Evolutionary conservation across 2,113 vertebrate genomes (phyloP).

Genomic region (Scalopus aquaticus): DNA sequence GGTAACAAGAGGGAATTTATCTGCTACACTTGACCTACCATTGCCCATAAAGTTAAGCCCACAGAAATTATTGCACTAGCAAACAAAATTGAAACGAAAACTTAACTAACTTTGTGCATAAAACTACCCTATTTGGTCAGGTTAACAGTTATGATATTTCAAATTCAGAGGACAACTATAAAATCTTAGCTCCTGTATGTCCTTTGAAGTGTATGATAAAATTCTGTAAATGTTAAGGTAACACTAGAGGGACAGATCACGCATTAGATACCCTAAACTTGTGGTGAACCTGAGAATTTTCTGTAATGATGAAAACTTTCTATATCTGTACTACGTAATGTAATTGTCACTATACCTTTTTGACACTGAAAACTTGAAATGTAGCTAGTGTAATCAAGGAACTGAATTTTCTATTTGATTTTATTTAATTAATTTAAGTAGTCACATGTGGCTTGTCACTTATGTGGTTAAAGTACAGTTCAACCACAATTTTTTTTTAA

Average conservation of each 20-base stretch:
- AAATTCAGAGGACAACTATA: not conserved
- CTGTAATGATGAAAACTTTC: not conserved
- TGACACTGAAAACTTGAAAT: not conserved
- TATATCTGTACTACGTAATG: not conserved
- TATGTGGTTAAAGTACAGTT: not conserved
- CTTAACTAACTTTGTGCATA: not conserved
- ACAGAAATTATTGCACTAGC: not conserved
- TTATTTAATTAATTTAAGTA: conserved; percentile 27
- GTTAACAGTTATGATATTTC: not conserved
- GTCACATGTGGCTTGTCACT: not conserved
- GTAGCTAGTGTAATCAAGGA: not conserved
- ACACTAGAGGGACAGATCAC: not conserved
- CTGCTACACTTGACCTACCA: not conserved
- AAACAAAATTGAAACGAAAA: conserved; percentile 28
- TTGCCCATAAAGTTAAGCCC: not conserved
- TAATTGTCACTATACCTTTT: not conserved
- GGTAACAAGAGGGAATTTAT: not conserved
- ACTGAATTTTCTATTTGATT: not conserved
- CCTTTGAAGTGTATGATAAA: not conserved
- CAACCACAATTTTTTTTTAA: conserved; percentile 38
- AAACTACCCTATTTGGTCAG: not conserved
- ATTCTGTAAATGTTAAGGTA: not conserved
- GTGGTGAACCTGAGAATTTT: not conserved
- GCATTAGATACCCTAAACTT: not conserved
- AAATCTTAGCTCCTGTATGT: not conserved